phyloP scores from a whole-genome alignment of 1,140 invertebrate species.

The Bombus soroeensis region DNA sequence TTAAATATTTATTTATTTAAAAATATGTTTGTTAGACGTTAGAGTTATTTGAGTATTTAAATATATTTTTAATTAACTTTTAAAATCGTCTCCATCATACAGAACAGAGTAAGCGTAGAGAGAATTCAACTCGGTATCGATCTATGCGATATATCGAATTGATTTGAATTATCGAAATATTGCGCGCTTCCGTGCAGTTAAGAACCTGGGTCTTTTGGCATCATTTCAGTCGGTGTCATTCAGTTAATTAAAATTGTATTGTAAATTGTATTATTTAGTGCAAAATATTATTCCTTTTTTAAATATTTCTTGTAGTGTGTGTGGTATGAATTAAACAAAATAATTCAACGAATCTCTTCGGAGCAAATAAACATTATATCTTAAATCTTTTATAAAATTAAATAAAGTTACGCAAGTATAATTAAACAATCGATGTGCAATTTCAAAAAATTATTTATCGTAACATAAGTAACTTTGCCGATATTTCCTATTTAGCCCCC shows the following conservation, averaged over 20 bases:
- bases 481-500: not conserved
- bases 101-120: not conserved
- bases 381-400: not conserved
- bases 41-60: not conserved
- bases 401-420: not conserved
- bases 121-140: conserved; percentile 12
- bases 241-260: no score
- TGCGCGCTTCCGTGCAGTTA: not conserved
- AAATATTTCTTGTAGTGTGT: not conserved
- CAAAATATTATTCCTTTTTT: not conserved
- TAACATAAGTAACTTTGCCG: not conserved
- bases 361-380: not conserved
- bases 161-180: conserved; percentile 1
- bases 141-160: not conserved
- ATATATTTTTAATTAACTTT: not conserved
- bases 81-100: not conserved
- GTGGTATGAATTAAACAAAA: not conserved
- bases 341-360: not conserved
- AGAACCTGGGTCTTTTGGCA: not conserved
- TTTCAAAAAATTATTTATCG: not conserved
- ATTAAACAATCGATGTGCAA: not conserved
- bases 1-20: not conserved
- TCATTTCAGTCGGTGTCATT: no score
- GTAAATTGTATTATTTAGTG: not conserved
- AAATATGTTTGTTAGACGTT: not conserved